Evolutionary conservation across 2,888 invertebrate species (phyloP).

Genomic region (Theristus sp.): DNA sequence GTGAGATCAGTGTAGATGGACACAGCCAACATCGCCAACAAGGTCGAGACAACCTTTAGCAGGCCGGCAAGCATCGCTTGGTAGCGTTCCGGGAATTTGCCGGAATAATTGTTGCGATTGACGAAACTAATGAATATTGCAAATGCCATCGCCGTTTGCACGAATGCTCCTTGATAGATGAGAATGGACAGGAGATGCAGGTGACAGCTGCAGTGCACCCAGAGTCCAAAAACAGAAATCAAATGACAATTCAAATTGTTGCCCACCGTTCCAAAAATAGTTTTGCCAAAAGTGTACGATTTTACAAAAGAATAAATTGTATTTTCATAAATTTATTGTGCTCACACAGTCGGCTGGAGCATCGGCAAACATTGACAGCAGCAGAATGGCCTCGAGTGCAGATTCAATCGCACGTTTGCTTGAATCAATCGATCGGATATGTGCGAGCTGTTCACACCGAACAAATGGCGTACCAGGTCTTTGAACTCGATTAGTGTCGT

Average conservation of each 20-base stretch:
- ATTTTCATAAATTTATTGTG: too few species aligned
- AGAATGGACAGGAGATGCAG: not conserved
- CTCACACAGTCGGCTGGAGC: not conserved
- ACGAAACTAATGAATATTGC: not conserved
- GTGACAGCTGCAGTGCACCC: not conserved
- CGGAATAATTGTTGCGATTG: not conserved
- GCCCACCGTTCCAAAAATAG: too few species aligned
- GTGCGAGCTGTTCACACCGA: not conserved
- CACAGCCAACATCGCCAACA: not conserved
- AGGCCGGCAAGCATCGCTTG: too few species aligned
- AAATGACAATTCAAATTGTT: too few species aligned
- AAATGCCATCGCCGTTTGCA: not conserved
- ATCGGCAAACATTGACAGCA: not conserved
- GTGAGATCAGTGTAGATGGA: not conserved
- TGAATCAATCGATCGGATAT: not conserved
- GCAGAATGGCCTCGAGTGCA: not conserved
- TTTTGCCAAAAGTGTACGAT: too few species aligned
- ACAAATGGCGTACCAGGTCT: not conserved
- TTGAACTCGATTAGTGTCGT: not conserved
- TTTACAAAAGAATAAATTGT: too few species aligned
- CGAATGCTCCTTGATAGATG: not conserved
- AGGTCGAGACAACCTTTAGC: not conserved
- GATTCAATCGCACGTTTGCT: not conserved
- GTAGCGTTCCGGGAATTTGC: too few species aligned
- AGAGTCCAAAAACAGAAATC: too few species aligned